A percentile compares a stretch with the other conserved stretches of the same genome.
Evolutionary conservation across 2,113 vertebrate species (phyloP).

Genomic region (Malurus elegans): DNA sequence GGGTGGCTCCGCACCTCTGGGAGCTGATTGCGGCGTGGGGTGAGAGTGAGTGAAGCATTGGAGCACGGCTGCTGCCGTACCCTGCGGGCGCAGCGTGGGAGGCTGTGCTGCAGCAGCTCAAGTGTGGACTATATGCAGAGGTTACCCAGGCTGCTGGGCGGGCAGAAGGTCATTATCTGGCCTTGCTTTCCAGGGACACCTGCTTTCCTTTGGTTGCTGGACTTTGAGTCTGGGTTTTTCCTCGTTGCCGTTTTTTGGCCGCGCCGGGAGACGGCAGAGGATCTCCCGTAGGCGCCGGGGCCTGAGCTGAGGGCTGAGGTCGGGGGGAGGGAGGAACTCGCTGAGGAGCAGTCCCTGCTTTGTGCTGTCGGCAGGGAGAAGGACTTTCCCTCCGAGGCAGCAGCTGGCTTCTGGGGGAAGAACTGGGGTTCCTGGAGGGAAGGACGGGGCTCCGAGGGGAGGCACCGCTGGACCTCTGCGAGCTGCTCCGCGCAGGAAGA

Average conservation of each 20-base stretch:
- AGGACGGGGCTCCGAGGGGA: constrained; percentile 66
- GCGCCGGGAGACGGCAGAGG: constrained; percentile 67
- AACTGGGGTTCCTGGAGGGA: constrained; percentile 79
- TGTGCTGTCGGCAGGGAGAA: constrained; percentile 82
- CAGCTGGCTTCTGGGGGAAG: constrained; percentile 79
- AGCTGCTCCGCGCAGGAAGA: constrained; percentile 68
- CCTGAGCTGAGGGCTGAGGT: constrained; percentile 73
- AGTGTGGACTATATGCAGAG: constrained; percentile 65
- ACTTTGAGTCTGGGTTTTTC: constrained; percentile 76
- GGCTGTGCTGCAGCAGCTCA: constrained; percentile 76
- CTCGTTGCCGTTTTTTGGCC: constrained; percentile 74
- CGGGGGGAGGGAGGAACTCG: constrained; percentile 72
- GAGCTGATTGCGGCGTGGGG: constrained; percentile 22
- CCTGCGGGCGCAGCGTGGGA: constrained; percentile 66
- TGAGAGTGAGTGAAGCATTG: constrained; percentile 63
- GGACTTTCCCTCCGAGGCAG: constrained; percentile 83
- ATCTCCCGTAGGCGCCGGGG: constrained; percentile 70
- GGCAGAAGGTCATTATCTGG: constrained; percentile 85
- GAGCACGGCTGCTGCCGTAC: constrained; percentile 56
- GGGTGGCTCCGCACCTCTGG: constrained; percentile 27
- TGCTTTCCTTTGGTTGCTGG: constrained; percentile 80
- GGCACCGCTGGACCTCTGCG: constrained; percentile 69
- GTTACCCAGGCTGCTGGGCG: constrained; percentile 47
- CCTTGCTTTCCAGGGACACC: constrained; percentile 74
- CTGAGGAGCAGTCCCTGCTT: constrained; percentile 55